Percentiles rank a stretch among this genome's conserved stretches.
Conservation (phyloP, 2,113 vertebrate species). For the Alosa alosa region DNA sequence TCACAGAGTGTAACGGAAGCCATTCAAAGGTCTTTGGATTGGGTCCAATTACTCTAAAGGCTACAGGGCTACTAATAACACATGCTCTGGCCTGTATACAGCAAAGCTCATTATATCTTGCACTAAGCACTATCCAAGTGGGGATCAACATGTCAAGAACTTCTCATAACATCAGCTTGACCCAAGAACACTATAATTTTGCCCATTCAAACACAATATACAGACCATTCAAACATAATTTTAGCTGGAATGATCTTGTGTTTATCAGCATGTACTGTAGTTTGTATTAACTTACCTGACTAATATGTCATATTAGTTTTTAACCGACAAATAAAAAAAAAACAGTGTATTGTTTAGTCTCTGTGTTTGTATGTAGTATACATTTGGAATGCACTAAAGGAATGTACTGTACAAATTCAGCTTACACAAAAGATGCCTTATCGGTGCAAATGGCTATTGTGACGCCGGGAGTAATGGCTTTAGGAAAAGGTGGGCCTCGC, state of each 20-base stretch:
- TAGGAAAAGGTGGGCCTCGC: background rate
- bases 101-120: background rate
- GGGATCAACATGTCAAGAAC: background rate
- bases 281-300: background rate
- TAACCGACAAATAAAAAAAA: background rate
- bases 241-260: background rate
- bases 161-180: background rate
- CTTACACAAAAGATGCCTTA: background rate
- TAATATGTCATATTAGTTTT: background rate
- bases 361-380: background rate
- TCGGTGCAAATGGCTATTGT: conserved; percentile 24
- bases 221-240: background rate
- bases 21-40: background rate
- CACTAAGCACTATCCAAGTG: background rate
- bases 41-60: background rate
- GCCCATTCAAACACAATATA: background rate
- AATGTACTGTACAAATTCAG: conserved; percentile 7
- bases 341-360: conserved; percentile 24
- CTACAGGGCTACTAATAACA: background rate
- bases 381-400: background rate
- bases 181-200: background rate
- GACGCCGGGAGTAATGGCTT: conserved; percentile 1
- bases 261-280: background rate
- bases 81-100: background rate
- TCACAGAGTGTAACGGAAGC: background rate